These are phyloP conservation scores for Cerceris rybyensis DNA, from an alignment of 2,888 invertebrate genomes.

Conservation along the genomic window DNA sequence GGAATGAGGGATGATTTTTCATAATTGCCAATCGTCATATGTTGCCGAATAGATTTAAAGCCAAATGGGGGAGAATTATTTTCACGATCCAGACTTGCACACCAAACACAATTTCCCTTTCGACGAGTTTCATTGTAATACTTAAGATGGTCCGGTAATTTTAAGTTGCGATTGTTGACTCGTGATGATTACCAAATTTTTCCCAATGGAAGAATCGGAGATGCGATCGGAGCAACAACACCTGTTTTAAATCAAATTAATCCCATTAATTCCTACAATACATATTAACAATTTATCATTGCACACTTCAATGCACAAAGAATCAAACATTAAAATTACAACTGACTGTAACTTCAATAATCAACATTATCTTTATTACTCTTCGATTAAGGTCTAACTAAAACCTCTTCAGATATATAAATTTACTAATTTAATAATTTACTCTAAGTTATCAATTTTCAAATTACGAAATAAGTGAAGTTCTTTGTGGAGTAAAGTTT, in stretches of 20 bases:
- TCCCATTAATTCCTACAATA: background rate
- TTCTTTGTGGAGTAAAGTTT: background rate
- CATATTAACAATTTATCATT: background rate
- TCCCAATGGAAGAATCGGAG: background rate
- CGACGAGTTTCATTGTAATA: constrained; percentile 42
- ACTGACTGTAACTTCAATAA: no score
- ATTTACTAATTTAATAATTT: no score
- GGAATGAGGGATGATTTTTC: constrained; percentile 12
- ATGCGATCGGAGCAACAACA: no score
- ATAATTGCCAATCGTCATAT: background rate
- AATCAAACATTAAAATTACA: no score
- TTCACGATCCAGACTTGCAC: constrained; percentile 34
- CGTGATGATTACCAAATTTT: background rate
- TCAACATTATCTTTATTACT: no score
- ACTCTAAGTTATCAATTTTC: background rate
- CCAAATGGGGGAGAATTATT: constrained; percentile 11
- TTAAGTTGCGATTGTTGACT: background rate
- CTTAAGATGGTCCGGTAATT: constrained; percentile 44
- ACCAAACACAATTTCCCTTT: constrained; percentile 20
- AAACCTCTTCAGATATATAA: no score
- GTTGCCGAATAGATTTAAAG: background rate
- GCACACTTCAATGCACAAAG: no score
- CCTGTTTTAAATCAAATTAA: background rate
- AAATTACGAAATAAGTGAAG: background rate
- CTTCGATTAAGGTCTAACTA: no score